Conservation (phyloP, 2,888 invertebrate genomes). For the Hemithea aestivaria region DNA sequence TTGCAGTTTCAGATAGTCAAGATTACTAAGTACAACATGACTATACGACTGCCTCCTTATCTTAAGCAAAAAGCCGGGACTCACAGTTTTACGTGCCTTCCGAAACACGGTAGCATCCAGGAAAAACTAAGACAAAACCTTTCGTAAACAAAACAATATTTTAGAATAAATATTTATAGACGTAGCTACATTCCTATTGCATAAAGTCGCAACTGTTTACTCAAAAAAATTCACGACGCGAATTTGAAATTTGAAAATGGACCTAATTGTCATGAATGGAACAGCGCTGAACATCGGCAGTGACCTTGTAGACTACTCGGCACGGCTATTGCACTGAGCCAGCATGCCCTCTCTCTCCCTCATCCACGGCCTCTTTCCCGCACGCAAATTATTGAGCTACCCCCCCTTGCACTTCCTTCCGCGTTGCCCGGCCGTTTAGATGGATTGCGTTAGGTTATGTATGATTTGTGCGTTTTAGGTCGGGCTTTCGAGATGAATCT, state of each 20-base stretch:
- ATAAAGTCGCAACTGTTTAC: no score
- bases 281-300: constrained; percentile 51
- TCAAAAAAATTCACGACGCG: neutral
- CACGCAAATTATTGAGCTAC: constrained; percentile 66
- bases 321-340: constrained; percentile 59
- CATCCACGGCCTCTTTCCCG: constrained; percentile 31
- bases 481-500: neutral
- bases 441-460: constrained; percentile 49
- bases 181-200: no score
- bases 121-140: no score
- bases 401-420: constrained; percentile 59
- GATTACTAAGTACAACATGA: no score
- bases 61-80: no score
- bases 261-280: constrained; percentile 63
- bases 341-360: constrained; percentile 29
- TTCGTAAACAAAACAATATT: no score
- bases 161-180: no score
- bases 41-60: no score
- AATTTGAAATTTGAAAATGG: constrained; percentile 40
- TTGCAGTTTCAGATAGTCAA: no score
- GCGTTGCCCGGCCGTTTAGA: constrained; percentile 44
- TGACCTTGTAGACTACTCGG: constrained; percentile 62
- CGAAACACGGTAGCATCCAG: no score
- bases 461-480: constrained; percentile 26
- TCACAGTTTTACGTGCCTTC: no score